Base-by-base conservation (phyloP, 2,888 invertebrate genomes). In the Perizoma affinitatum region DNA sequence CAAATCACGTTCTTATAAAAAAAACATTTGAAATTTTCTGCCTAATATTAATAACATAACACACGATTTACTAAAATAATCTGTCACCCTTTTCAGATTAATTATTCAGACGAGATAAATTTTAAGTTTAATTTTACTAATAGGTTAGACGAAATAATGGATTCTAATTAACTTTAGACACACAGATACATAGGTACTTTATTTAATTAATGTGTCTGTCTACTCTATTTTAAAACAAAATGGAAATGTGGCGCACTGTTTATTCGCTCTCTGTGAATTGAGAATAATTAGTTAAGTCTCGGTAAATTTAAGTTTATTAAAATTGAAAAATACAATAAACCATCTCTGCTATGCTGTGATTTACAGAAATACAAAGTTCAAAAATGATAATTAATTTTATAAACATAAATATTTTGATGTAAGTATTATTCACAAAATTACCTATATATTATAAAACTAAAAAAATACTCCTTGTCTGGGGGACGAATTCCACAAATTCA, bases 141-240 rank as follows among this genome's bases (percentile, higher is more conserved):
- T 54, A 38, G 45, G 50, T 42, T 46, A 43, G 6, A 58, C 46
- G 5, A 51, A 54, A 54, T 61, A 57, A 57, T 61, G 22, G 46
- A 40, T 34, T 38, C 8, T 53, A 34, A 53, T 54, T 22, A 22
- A 49, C 7, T 57, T 8, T 11, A 45, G 52, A 48, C 52, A 49
- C 55, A 46, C 8, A 41, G 22, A 22, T 22, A 22, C 22, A 2
- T 22, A 22, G 22, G 22, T 22, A 22, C 22, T 22, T 22, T 2
- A 22, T 22, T 49, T 43, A 35, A 50, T 44, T 52, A 51, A 65
- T 52, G 42, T 6, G 44, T 71, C 71, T 59, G 49, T 4, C 7
- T 38, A 1, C 3, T 22, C 22, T 22, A 40, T 41, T 54, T 59
- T 22, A 44, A 43, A 43, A 58, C 53, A 48, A 48, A 54, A n/a